Conservation (phyloP, 2,797 vertebrate genomes). For the Mormyrops boulengeri region DNA sequence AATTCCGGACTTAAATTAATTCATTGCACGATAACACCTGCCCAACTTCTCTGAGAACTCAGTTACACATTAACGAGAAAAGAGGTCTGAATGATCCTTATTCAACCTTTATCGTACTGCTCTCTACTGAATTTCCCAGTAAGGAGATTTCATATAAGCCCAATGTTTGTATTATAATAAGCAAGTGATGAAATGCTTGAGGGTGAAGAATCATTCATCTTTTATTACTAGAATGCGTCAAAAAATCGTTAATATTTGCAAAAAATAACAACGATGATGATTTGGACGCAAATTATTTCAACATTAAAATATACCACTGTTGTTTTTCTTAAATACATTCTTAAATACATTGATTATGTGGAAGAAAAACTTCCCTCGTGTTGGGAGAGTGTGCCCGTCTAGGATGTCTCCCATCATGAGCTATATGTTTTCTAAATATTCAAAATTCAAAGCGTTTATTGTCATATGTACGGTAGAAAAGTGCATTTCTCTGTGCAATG, state of each 20-base stretch:
- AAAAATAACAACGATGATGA: too few relatives aligned
- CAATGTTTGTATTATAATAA: background rate
- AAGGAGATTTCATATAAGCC: background rate
- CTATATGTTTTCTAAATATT: too few relatives aligned
- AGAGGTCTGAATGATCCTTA: constrained; percentile 28
- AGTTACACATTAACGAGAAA: constrained; percentile 65
- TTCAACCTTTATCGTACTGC: background rate
- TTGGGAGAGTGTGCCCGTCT: too few relatives aligned
- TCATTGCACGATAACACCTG: constrained; percentile 32
- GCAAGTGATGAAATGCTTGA: background rate
- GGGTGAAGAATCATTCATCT: background rate
- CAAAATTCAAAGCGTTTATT: too few relatives aligned
- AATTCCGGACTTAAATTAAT: constrained; percentile 41
- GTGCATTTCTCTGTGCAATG: too few relatives aligned
- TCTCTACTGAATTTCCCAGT: background rate
- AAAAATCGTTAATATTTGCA: too few relatives aligned
- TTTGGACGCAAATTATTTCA: too few relatives aligned
- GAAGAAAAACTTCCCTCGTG: background rate
- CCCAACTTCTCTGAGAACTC: constrained; percentile 33
- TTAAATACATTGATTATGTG: background rate
- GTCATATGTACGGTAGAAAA: too few relatives aligned
- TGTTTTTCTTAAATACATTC: too few relatives aligned
- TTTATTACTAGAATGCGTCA: background rate
- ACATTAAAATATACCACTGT: too few relatives aligned
- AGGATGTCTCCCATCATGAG: too few relatives aligned